Percentiles rank a stretch among this genome's conserved stretches.
These are phyloP conservation scores for Marasmarcha lunaedactyla DNA, from an alignment of 2,888 invertebrate genomes.

Conservation along the genomic window DNA sequence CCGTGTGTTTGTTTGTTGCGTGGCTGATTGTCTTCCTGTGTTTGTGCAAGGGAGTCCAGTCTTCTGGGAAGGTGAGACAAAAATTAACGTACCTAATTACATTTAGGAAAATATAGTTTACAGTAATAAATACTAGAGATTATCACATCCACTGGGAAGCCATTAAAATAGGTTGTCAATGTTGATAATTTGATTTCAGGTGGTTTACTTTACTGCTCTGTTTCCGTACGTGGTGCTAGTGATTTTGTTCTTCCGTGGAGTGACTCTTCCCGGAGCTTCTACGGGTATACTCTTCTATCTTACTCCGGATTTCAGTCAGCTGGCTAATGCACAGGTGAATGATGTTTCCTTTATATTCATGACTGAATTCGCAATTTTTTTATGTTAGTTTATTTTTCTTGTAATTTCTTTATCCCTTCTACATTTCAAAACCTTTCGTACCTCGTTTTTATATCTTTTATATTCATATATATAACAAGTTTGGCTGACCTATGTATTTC, in stretches of 20 bases:
- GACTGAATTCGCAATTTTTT: no score
- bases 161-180: no score
- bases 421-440: no score
- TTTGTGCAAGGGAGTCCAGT: conserved; percentile 83
- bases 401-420: no score
- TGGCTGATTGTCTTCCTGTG: conserved; percentile 85
- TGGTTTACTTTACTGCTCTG: conserved; percentile 82
- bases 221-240: conserved; percentile 82
- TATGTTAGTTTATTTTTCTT: no score
- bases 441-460: no score
- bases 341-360: not conserved
- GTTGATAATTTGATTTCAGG: conserved; percentile 35
- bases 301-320: conserved; percentile 80
- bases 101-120: no score
- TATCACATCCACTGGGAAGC: no score
- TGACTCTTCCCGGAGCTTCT: conserved; percentile 82
- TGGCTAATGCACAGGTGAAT: conserved; percentile 77
- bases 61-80: conserved; percentile 75
- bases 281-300: conserved; percentile 84
- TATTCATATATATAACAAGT: no score
- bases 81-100: no score
- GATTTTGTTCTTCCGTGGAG: conserved; percentile 81
- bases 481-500: no score
- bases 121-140: no score
- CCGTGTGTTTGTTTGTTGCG: conserved; percentile 78